These are phyloP conservation scores for Eueides isabella DNA, from an alignment of 1,140 invertebrate species.

Conservation along the genomic window DNA sequence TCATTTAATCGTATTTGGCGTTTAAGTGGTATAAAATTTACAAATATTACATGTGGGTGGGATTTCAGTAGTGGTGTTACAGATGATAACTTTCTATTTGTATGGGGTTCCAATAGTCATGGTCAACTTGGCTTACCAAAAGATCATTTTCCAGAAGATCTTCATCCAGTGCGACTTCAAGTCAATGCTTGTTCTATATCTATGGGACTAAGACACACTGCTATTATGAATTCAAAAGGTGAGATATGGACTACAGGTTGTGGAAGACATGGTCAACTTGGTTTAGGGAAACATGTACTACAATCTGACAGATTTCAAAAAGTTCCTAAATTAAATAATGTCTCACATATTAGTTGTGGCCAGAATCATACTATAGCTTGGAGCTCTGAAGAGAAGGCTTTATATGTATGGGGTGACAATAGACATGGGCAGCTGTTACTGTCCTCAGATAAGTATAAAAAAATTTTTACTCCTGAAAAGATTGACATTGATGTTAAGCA, in stretches of 20 bases:
- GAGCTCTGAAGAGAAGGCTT: slow-evolving; percentile 82
- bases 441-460: slow-evolving; percentile 68
- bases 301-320: slow-evolving; percentile 81
- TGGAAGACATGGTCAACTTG: slow-evolving; percentile 86
- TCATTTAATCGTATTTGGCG: slow-evolving; percentile 82
- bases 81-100: slow-evolving; percentile 84
- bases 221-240: slow-evolving; percentile 85
- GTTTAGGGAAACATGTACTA: slow-evolving; percentile 77
- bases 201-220: slow-evolving; percentile 87
- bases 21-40: slow-evolving; percentile 82
- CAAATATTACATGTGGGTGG: slow-evolving; percentile 87
- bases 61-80: slow-evolving; percentile 87
- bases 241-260: slow-evolving; percentile 84
- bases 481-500: slow-evolving; percentile 80
- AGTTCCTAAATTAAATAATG: slow-evolving; percentile 82
- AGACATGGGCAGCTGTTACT: slow-evolving; percentile 87
- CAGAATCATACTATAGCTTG: slow-evolving; percentile 88
- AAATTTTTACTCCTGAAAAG: slow-evolving; percentile 76
- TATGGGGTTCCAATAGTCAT: slow-evolving; percentile 90
- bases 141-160: slow-evolving; percentile 66
- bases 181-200: slow-evolving; percentile 73
- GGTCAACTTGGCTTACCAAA: slow-evolving; percentile 87
- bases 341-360: slow-evolving; percentile 86
- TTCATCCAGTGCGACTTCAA: slow-evolving; percentile 72
- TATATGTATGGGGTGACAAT: slow-evolving; percentile 88